A percentile compares a stretch with the other conserved stretches of the same genome.
phyloP scores from a whole-genome alignment of 2,888 invertebrate genomes.

The Scrobipalpa costella region DNA sequence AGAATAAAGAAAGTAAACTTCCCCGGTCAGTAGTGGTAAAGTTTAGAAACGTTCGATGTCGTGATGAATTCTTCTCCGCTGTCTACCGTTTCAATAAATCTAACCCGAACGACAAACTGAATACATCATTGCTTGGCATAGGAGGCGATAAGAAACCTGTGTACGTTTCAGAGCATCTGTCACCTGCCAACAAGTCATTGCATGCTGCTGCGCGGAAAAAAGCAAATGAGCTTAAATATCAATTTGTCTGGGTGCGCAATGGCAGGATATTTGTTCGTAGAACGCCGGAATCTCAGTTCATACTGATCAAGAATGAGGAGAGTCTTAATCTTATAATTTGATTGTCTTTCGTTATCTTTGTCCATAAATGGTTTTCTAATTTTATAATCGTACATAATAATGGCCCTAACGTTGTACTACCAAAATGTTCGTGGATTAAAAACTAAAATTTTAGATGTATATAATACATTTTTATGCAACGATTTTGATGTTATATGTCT shows the following conservation, averaged over 20 bases:
- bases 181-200: conserved; percentile 32
- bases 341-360: neutral
- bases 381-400: too few relatives aligned
- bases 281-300: neutral
- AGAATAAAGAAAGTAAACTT: conserved; percentile 2
- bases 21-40: neutral
- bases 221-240: neutral
- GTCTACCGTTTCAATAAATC: conserved; percentile 21
- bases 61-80: neutral
- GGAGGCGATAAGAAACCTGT: conserved; percentile 30
- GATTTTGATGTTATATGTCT: neutral
- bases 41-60: neutral
- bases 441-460: conserved; percentile 2
- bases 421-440: conserved; percentile 9
- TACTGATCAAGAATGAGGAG: neutral
- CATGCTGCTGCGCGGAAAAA: conserved; percentile 34
- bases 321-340: neutral
- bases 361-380: too few relatives aligned
- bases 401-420: neutral
- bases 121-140: conserved; percentile 33
- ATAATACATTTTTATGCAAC: conserved; percentile 4
- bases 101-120: conserved; percentile 30
- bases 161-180: conserved; percentile 36
- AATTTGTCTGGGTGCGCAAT: conserved; percentile 37
- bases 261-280: conserved; percentile 33